Evolutionary conservation across 2,113 vertebrate genomes (phyloP), one percentile per base, ranked within the genome.

Genomic region (Sinocyclocheilus maitianheensis): DNA sequence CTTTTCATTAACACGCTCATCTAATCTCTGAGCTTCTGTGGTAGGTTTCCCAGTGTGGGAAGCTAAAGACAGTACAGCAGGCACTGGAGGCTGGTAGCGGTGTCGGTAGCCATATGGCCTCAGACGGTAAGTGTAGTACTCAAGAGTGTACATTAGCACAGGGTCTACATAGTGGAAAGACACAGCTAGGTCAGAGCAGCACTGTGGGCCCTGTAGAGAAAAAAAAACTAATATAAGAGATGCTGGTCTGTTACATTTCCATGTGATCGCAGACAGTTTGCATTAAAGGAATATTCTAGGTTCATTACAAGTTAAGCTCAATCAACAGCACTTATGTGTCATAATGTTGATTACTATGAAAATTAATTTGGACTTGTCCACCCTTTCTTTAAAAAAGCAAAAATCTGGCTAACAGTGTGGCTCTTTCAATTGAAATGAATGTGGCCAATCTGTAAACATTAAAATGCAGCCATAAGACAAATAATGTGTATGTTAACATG

Each of bases 91-190:
- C 14, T 18, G 91, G 88, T 96, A 96, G 69, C 95, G 94, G 26
- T 91, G 88, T 37, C 83, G 86, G 89, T 95, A 96, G 48, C 94
- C 93, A 0, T 94, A 93, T 3, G 94, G 91, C 40, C 92, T 89
- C 82, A 95, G 92, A 85, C 94, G 93, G 87, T 92, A 95, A 51
- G 93, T 93, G 88, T 93, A 94, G 84, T 95, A 95, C 89, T 95
- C 94, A 87, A 94, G 88, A 0, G 34, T 85, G 89, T 95, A 93
- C 94, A 95, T 94, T 74, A 93, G 81, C 34, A 92, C 90, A 5
- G 93, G 80, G 48, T 90, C 91, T n/a, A 94, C 91, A 6, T 95
- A 95, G 91, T 95, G 95, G 91, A 95, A 96, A 4, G 96, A 97
- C 14, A 96, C 90, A 0, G 96, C 94, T 75, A 96, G 88, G 90